A percentile compares a stretch with the other conserved stretches of the same genome.
Evolutionary conservation across 2,113 vertebrate species (phyloP).

Genomic region (Oenanthe melanoleuca): DNA sequence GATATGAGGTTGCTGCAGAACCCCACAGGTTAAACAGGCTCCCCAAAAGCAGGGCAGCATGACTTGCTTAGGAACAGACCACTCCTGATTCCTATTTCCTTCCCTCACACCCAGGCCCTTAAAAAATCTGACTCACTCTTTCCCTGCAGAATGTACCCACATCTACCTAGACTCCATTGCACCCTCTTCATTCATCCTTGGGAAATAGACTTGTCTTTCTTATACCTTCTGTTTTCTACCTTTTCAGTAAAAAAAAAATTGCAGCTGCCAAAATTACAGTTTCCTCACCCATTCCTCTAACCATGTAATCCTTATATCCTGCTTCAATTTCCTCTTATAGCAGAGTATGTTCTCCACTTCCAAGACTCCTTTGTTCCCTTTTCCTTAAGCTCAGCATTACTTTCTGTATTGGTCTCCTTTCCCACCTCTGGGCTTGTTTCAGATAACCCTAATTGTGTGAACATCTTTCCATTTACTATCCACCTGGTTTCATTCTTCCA

Average conservation of each 20-base stretch:
- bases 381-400: background rate
- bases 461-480: background rate
- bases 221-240: background rate
- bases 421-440: background rate
- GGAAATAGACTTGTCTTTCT: fast-evolving
- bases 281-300: background rate
- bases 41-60: background rate
- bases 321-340: background rate
- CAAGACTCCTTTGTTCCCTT: background rate
- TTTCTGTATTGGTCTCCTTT: background rate
- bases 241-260: background rate
- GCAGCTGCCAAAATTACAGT: background rate
- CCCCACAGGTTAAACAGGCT: background rate
- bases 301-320: background rate
- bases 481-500: background rate
- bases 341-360: background rate
- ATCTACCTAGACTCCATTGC: background rate
- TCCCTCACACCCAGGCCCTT: fast-evolving
- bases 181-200: background rate
- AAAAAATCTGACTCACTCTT: background rate
- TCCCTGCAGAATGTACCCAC: background rate
- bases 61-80: background rate
- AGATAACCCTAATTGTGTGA: background rate
- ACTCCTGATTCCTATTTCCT: background rate
- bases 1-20: background rate